phyloP scores from a whole-genome alignment of 2,113 vertebrate genomes.

The Eubucco bourcierii region DNA sequence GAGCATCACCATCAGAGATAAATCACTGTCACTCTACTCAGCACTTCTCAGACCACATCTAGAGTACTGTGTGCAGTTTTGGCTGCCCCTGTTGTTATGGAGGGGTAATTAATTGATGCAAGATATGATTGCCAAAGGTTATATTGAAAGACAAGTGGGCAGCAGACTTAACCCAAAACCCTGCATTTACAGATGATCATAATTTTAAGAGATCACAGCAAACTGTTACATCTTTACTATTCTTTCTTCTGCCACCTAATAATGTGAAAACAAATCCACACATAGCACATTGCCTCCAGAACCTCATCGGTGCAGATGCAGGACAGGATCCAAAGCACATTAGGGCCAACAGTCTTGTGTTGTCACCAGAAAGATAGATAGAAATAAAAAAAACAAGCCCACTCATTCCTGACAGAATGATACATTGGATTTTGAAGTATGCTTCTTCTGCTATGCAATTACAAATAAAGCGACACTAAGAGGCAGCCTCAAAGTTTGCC shows the following conservation, averaged over 20 bases:
- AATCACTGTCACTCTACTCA: no score
- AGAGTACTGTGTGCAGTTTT: no score
- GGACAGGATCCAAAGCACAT: neutral
- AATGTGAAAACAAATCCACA: accelerated
- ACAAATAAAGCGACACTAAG: neutral
- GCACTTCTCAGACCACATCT: no score
- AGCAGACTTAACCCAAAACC: neutral
- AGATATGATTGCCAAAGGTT: no score
- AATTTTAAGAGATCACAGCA: neutral
- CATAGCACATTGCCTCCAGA: neutral
- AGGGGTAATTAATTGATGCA: no score
- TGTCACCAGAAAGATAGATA: neutral
- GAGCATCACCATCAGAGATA: no score
- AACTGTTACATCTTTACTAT: neutral
- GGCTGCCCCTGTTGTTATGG: no score
- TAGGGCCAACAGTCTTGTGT: neutral
- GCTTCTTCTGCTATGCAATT: accelerated
- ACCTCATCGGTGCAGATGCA: accelerated
- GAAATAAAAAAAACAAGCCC: neutral
- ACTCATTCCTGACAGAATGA: neutral
- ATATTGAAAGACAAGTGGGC: no score
- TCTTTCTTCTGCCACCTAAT: neutral
- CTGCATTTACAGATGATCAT: neutral
- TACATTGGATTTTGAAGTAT: neutral
- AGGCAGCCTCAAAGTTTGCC: neutral